Evolutionary conservation across 2,888 invertebrate species (phyloP).

Genomic region (Lasioglossum oenotherae): DNA sequence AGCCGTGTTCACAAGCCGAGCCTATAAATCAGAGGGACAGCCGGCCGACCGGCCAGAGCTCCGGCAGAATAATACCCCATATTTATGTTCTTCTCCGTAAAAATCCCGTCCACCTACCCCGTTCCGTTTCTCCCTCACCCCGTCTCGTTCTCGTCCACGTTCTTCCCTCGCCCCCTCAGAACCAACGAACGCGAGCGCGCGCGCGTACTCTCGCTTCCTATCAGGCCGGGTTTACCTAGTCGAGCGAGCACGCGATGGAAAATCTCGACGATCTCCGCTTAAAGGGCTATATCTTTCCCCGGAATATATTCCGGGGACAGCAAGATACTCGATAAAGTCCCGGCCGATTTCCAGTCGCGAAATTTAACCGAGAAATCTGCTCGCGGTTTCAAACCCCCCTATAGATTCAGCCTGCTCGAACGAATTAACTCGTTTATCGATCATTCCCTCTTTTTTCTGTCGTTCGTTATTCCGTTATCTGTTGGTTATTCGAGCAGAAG

Average conservation of each 20-base stretch:
- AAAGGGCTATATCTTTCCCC: conserved; percentile 11
- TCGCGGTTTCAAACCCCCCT: neutral
- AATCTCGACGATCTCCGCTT: conserved; percentile 27
- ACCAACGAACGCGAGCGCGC: neutral
- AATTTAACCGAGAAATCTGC: neutral
- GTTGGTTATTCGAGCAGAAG: neutral
- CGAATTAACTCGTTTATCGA: neutral
- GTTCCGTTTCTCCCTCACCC: conserved; percentile 61
- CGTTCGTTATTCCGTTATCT: neutral
- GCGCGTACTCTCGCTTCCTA: conserved; percentile 53
- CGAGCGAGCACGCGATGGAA: conserved; percentile 24
- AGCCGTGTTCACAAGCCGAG: conserved; percentile 82
- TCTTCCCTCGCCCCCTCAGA: conserved; percentile 14
- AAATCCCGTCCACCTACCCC: conserved; percentile 70
- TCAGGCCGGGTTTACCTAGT: conserved; percentile 52
- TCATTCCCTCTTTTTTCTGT: neutral
- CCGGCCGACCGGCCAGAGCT: conserved; percentile 79
- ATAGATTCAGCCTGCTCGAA: neutral
- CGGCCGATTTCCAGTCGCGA: conserved; percentile 22
- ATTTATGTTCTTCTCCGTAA: conserved; percentile 81
- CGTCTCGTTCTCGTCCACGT: conserved; percentile 41
- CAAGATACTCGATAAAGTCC: conserved; percentile 3
- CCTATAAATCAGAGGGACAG: conserved; percentile 82
- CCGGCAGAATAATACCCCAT: conserved; percentile 82
- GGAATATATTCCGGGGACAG: conserved; percentile 32